Base-by-base conservation (phyloP, 2,797 vertebrate species). In the Sebastes nivosus region DNA sequence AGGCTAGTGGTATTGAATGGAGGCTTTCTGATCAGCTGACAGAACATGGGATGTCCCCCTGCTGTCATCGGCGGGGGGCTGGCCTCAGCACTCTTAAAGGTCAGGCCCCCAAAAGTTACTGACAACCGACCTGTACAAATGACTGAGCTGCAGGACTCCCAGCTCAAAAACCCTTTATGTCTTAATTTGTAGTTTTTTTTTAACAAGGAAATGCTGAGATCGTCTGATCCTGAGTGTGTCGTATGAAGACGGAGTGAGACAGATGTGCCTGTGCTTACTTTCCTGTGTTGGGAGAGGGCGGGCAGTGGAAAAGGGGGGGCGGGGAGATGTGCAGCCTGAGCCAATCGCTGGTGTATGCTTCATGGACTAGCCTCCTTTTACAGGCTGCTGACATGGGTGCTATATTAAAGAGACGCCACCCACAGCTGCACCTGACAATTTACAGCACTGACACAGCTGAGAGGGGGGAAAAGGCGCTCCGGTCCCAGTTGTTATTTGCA, bases 351-450 rank as follows among this genome's bases (percentile, higher is more conserved):
- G 30, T 4, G 80, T 46, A 29, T 78, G 77, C 77, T 59, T 77
- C 52, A 57, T 18, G 86, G 93, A 81, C 91, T 88, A 95, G 95
- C 96, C 96, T 97, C 96, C 95, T 97, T 97, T 97, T 98, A 96
- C 96, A 97, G 96, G 92, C 96, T 95, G 90, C 90, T 89, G 92
- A 90, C 86, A 84, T 46, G 85, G 84, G 30, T 91, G 94, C 94
- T 96, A 93, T 96, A 96, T 97, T 95, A 95, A 91, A 95, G 92
- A 92, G 90, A 93, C 88, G 79, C 88, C 93, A 80, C 85, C 90
- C 93, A 91, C 94, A 94, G 93, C 94, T 95, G 95, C 95, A 98
- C 97, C 96, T 97, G 97, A 97, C 96, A 93, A 83, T 92, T 94
- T 92, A 91, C 94, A 93, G 93, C 95, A 74, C 85, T 86, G 89